Percentiles rank a stretch among this genome's conserved stretches.
Evolutionary conservation across 92 coral and sea anemone genomes (phyloP).

Genomic region (Heliopora coerulea): DNA sequence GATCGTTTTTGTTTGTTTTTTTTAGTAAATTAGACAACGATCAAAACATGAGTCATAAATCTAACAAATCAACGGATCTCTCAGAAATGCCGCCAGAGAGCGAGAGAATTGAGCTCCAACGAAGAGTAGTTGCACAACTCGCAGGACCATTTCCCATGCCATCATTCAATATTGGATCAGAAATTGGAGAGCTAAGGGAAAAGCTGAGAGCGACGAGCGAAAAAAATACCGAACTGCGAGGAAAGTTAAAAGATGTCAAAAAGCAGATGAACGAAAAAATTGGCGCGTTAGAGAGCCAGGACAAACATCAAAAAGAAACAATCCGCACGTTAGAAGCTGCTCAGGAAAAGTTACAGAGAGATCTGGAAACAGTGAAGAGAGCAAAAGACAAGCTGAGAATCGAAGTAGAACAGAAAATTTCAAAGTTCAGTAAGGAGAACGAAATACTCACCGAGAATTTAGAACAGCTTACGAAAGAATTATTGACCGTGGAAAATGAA

Average conservation of each 20-base stretch:
- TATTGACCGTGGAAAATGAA: slow-evolving; percentile 22
- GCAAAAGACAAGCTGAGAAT: slow-evolving; percentile 27
- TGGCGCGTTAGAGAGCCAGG: not conserved
- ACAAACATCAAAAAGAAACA: slow-evolving; percentile 11
- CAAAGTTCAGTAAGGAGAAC: slow-evolving; percentile 61
- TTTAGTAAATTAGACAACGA: too few relatives aligned
- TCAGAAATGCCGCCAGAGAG: too few relatives aligned
- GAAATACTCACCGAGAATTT: slow-evolving; percentile 64
- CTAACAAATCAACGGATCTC: too few relatives aligned
- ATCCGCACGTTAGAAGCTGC: slow-evolving; percentile 12
- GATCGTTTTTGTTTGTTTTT: too few relatives aligned
- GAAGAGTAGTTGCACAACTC: not conserved
- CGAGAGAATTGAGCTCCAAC: not conserved
- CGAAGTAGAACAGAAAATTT: slow-evolving; percentile 43
- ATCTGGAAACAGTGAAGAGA: slow-evolving; percentile 27
- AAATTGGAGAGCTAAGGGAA: slow-evolving; percentile 7
- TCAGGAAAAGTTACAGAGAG: slow-evolving; percentile 24
- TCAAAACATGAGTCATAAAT: too few relatives aligned
- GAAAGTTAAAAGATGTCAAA: slow-evolving; percentile 1
- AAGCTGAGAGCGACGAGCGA: not conserved
- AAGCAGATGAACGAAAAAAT: slow-evolving; percentile 14
- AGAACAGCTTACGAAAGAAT: slow-evolving; percentile 64
- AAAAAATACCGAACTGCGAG: slow-evolving; percentile 13
- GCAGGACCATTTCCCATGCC: not conserved
- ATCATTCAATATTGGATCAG: slow-evolving; percentile 1